Base-by-base conservation (phyloP, 2,888 invertebrate genomes). In the Anthophora plumipes region DNA sequence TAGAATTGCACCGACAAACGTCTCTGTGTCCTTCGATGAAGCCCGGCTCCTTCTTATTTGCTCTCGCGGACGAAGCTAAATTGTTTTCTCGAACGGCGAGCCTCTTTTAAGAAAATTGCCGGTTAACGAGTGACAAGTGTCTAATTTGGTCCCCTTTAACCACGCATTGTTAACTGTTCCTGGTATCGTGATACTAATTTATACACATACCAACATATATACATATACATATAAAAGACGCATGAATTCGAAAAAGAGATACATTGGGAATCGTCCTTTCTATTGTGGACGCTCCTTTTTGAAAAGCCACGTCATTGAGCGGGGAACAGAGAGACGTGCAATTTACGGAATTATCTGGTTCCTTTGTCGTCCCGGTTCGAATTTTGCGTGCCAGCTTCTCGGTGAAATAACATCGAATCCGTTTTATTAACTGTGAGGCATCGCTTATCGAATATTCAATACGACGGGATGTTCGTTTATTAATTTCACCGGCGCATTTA, bases 41-140 rank as follows among this genome's bases (percentile, higher is more conserved):
- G 52, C 11, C n/a, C 20, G n/a, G 61, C 41, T 59, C 68, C 64
- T 57, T 67, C 63, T 72, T 73, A 69, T 50, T 69, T 69, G 61
- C 75, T 60, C 64, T 48, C 70, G 59, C 64, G 25, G 69, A 61
- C 61, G 31, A 55, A 46, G 43, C 73, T 14, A 81, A 86, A 88
- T 88, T 87, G 86, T 88, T 85, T 87, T 72, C 84, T 78, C 74
- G 55, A 69, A 43, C 57, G 31, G 55, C 39, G 70, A 61, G 11
- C 41, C 77, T 67, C 73, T 80, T 84, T 77, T 55, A 67, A 76
- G 86, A 86, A 87, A 82, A 86, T 88, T 75, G 77, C 86, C 61
- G 82, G 86, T 80, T 85, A 88, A 85, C 83, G 73, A 82, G 78
- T 80, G 88, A 86, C 85, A 86, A 87, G 88, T 82, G 75, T 59